A percentile compares a stretch with the other conserved stretches of the same genome.
These are phyloP conservation scores for Saguinus imperator DNA, from an alignment of 2,113 vertebrate species.

Conservation along the genomic window DNA sequence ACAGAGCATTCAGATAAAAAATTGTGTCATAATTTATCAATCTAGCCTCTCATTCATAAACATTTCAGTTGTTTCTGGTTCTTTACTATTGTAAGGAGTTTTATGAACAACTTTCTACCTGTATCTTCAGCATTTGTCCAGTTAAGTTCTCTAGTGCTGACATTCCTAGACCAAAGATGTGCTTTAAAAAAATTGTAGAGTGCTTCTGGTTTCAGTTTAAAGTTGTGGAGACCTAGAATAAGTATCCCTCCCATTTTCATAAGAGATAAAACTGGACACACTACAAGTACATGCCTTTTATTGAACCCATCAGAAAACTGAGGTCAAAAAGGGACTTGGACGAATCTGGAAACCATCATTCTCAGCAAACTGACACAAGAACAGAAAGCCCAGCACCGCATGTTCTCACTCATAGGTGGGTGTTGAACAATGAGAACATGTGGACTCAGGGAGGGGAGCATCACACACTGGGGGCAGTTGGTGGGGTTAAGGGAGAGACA, in stretches of 20 bases:
- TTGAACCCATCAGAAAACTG: neutral
- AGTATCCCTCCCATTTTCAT: accelerated
- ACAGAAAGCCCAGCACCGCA: too few relatives aligned
- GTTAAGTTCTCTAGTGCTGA: neutral
- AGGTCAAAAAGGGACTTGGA: neutral
- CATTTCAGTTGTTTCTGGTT: neutral
- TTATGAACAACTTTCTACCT: neutral
- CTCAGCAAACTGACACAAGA: too few relatives aligned
- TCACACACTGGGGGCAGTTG: too few relatives aligned
- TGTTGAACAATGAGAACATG: too few relatives aligned
- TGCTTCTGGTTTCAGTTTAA: neutral
- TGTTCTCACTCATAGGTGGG: too few relatives aligned
- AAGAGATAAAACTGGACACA: neutral
- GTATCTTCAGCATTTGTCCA: neutral
- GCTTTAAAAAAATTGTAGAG: neutral
- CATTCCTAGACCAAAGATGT: neutral
- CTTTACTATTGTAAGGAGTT: neutral
- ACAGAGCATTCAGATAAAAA: accelerated
- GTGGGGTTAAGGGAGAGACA: too few relatives aligned
- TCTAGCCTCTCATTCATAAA: neutral
- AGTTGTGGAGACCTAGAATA: too few relatives aligned
- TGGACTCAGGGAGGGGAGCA: too few relatives aligned
- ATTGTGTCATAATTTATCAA: accelerated
- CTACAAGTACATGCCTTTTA: neutral
- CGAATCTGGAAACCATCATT: too few relatives aligned